Evolutionary conservation across 2,113 vertebrate genomes (phyloP).

Genomic region (Etia nguti): DNA sequence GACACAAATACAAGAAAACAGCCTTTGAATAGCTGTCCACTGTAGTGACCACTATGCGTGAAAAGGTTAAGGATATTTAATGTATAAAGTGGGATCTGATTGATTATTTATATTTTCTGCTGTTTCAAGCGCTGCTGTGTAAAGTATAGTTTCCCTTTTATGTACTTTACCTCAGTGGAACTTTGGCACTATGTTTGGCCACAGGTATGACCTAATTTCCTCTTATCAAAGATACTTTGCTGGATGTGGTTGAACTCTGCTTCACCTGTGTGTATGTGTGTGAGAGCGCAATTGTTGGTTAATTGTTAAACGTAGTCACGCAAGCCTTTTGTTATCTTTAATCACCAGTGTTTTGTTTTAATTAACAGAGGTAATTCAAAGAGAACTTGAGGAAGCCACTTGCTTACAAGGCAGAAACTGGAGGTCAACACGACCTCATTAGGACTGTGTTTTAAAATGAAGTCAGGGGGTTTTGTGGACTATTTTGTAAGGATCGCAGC

Average conservation of each 20-base stretch:
- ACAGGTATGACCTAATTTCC: conserved; percentile 11
- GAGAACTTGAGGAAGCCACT: neutral
- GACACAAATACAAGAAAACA: too few species aligned
- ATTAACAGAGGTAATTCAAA: neutral
- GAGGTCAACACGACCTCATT: neutral
- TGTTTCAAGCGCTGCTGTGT: neutral
- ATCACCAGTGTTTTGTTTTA: neutral
- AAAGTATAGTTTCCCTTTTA: neutral
- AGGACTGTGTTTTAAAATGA: neutral
- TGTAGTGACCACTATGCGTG: too few species aligned
- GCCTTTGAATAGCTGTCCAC: too few species aligned
- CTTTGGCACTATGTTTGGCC: neutral
- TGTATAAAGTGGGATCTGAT: neutral
- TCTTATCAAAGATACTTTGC: neutral
- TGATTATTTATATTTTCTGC: neutral
- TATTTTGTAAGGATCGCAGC: neutral
- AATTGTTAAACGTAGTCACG: neutral
- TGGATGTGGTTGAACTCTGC: neutral
- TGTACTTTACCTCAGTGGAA: neutral
- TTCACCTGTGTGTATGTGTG: neutral
- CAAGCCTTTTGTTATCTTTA: neutral
- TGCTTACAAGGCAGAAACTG: neutral
- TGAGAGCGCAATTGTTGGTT: neutral
- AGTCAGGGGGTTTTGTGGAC: neutral
- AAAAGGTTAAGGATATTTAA: fast-evolving